phyloP scores from a whole-genome alignment of 1,140 invertebrate genomes.

The Anthonomus grandis region DNA sequence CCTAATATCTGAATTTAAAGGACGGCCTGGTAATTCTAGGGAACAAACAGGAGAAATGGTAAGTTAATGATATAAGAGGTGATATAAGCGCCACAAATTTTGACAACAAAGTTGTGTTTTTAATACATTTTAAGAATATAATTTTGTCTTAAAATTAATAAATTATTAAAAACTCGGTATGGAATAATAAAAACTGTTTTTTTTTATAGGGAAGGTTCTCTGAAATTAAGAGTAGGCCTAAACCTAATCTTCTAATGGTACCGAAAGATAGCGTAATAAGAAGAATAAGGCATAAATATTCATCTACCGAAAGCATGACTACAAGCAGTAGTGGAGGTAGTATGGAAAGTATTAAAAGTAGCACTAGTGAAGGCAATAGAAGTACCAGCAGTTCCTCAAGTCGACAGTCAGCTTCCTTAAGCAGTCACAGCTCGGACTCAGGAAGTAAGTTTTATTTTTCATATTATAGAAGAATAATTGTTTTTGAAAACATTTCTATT shows the following conservation, averaged over 20 bases:
- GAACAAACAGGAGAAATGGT: conserved; percentile 43
- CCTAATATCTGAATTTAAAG: conserved; percentile 49
- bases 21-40: conserved; percentile 35
- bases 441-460: conserved; percentile 51
- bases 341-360: conserved; percentile 78
- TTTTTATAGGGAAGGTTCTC: conserved; percentile 44
- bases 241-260: conserved; percentile 64
- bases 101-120: background rate
- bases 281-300: conserved; percentile 67
- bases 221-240: conserved; percentile 61
- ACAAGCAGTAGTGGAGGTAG: conserved; percentile 79
- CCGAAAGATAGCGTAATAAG: conserved; percentile 61
- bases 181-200: background rate
- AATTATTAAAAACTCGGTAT: background rate
- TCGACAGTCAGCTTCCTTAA: conserved; percentile 71
- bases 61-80: conserved; percentile 16
- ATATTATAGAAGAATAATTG: background rate
- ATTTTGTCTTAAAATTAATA: no score
- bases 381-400: conserved; percentile 78
- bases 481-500: background rate
- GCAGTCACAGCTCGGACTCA: conserved; percentile 79
- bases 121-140: background rate
- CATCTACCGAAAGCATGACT: conserved; percentile 81
- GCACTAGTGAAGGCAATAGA: conserved; percentile 76
- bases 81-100: background rate